Evolutionary conservation across 1,140 invertebrate genomes (phyloP).

Genomic region (Condylostylus longicornis): DNA sequence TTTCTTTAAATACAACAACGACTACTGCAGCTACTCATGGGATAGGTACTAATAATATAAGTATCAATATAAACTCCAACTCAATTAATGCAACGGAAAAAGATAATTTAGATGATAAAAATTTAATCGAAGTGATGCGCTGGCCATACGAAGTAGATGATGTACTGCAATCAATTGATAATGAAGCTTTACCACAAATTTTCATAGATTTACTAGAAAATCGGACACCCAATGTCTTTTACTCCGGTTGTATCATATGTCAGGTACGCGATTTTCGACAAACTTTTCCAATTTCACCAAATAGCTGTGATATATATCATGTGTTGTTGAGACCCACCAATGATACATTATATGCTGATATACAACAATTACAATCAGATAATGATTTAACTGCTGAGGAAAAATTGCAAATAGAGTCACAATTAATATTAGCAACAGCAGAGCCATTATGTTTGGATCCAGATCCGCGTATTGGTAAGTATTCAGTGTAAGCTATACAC

Average conservation of each 20-base stretch:
- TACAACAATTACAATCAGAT: slow-evolving; percentile 18
- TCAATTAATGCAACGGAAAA: slow-evolving; percentile 10
- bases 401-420: slow-evolving; percentile 60
- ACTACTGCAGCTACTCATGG: background rate
- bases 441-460: slow-evolving; percentile 78
- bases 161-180: slow-evolving; percentile 62
- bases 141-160: slow-evolving; percentile 67
- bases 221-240: slow-evolving; percentile 67
- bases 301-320: slow-evolving; percentile 61
- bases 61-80: slow-evolving; percentile 1
- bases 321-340: slow-evolving; percentile 76
- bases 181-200: slow-evolving; percentile 72
- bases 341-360: slow-evolving; percentile 46
- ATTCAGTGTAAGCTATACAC: no score
- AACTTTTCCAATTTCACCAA: slow-evolving; percentile 48
- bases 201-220: slow-evolving; percentile 70
- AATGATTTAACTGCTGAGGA: slow-evolving; percentile 53
- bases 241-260: slow-evolving; percentile 79
- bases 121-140: slow-evolving; percentile 52
- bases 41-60: background rate
- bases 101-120: slow-evolving; percentile 36
- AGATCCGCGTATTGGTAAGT: slow-evolving; percentile 60
- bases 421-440: slow-evolving; percentile 64
- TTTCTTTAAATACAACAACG: background rate
- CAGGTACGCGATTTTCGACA: slow-evolving; percentile 81